Base-by-base conservation (phyloP, 1,140 invertebrate species). In the Pogonus chalceus region DNA sequence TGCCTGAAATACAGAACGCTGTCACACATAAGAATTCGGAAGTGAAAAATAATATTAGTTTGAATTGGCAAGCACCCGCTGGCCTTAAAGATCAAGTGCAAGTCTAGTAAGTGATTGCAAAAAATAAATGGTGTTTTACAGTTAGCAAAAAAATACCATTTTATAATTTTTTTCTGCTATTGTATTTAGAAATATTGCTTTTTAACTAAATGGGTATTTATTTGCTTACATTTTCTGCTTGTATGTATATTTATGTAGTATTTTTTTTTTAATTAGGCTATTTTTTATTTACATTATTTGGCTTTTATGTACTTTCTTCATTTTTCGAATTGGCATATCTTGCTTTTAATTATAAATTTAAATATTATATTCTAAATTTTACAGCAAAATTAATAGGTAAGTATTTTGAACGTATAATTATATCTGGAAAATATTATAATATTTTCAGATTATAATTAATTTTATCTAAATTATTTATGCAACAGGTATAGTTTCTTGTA, bases 21-120 rank as follows among this genome's bases (percentile, higher is more conserved):
- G 69, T 64, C 10, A 72, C 71, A 20, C 71, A 74, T 50, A 64
- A 63, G 23, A 69, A 66, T 53, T 16, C 65, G 7, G 57, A 56
- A 9, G 59, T 60, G 4, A 73, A 72, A 54, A 63, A 64, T 23
- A 58, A 63, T 48, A 49, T 68, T 0, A 63, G 54, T 4, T 53
- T 72, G 4, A 63, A 57, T 16, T 72, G 71, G 71, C 65, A 57
- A 43, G 68, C 70, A 23, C 71, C 71, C 20, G 46, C 56, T 39
- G 55, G 52, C 20, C 22, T 64, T 16, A 61, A 64, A 53, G 65
- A 65, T 54, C 64, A 62, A 47, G 61, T 65, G 18, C 37, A 43
- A 48, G 56, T 64, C 16, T 67, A 61, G 66, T 68, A 63, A 68
- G 66, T 68, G 22, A n/a, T n/a, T n/a, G n/a, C n/a, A n/a, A n/a